Base-by-base conservation (phyloP, 2,888 invertebrate species). In the Deilephila porcellus region DNA sequence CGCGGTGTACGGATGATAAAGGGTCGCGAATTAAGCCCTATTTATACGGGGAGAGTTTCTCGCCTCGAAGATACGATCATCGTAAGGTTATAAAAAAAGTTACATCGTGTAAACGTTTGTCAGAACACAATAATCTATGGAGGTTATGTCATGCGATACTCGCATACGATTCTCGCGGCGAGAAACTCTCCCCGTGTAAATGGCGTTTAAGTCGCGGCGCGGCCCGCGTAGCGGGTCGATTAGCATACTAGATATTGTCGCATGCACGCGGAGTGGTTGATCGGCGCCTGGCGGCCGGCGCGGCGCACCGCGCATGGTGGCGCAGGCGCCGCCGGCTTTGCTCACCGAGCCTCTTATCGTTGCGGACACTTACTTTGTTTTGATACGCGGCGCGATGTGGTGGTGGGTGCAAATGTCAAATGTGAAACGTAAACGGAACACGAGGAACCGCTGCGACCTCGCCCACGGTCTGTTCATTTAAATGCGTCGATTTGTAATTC, bases 401-500 rank as follows among this genome's bases (percentile, higher is more conserved):
- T 14, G 60, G 17, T 25, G 60, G 32, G 34, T 63, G 19, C 37
- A 64, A 64, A 64, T 64, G 64, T 64, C 37, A 34, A 20, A 20
- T 64, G 64, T 64, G 37, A 64, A 60, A 14, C 29, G 17, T 4
- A 17, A 60, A 29, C 29, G 29, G 29, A 17, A 29, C 25, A 25
- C 60, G 60, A 7, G 11, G 60, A n/a, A 25, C 60, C 25, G 29
- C 17, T 17, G 60, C 62, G 34, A n/a, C 62, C 62, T 63, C 34
- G 32, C 62, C 17, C 19, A 7, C 19, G 32, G 19, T 19, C 11
- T 32, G 19, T 32, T n/a, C 7, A 19, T 29, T 6, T 32, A 17
- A 32, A 63, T 63, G 37, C 45, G 60, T 29, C 25, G 5, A 67
- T 67, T 67, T 45, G 45, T 25, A 67, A 67, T 64, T n/a, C 14